phyloP scores from a whole-genome alignment of 2,888 invertebrate genomes.

The Sarcophaga rosellei region DNA sequence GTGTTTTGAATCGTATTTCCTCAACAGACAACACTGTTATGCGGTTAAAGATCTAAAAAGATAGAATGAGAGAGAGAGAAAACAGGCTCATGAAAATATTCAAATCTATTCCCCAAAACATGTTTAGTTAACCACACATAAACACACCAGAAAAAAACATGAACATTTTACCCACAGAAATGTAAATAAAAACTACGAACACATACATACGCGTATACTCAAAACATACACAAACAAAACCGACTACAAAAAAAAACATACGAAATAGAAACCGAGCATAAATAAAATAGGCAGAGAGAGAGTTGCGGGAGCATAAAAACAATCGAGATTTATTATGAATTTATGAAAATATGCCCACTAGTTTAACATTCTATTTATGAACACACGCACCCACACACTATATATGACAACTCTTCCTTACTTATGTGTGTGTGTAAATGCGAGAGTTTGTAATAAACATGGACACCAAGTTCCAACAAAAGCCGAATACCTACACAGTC shows the following conservation, averaged over 20 bases:
- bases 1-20: too few relatives aligned
- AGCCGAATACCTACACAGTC: background rate
- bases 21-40: background rate
- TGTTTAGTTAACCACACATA: constrained; percentile 29
- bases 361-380: background rate
- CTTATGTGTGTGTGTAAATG: background rate
- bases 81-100: constrained; percentile 8
- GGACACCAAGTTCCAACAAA: background rate
- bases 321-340: too few relatives aligned
- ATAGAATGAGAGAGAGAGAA: background rate
- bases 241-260: too few relatives aligned
- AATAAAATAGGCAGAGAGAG: too few relatives aligned
- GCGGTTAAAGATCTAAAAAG: background rate
- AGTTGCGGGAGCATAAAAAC: too few relatives aligned
- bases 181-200: background rate
- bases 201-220: background rate
- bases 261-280: too few relatives aligned
- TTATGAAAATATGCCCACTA: too few relatives aligned
- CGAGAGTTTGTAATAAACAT: background rate
- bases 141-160: background rate
- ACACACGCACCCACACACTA: background rate
- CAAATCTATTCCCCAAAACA: constrained; percentile 24
- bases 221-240: background rate
- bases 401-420: too few relatives aligned
- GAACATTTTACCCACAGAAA: background rate